phyloP scores from a whole-genome alignment of 2,113 vertebrate species.

The Hippocampus comes region DNA sequence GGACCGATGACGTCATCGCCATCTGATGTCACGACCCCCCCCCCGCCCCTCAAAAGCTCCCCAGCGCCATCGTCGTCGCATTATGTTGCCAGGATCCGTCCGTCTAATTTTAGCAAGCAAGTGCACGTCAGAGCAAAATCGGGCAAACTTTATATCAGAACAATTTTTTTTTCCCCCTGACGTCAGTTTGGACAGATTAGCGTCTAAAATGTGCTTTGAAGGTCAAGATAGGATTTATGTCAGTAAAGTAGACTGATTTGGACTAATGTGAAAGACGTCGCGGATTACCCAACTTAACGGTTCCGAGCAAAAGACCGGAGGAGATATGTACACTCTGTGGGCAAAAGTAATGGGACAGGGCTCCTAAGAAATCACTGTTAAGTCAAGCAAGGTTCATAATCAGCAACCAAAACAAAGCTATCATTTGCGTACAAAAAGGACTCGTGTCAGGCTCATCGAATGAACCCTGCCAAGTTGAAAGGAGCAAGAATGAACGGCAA shows the following conservation, averaged over 20 bases:
- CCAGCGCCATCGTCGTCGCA: constrained; percentile 30
- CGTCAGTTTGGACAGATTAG: constrained; percentile 5
- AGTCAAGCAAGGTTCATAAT: no score
- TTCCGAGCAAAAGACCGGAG: not conserved
- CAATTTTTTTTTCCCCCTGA: not conserved
- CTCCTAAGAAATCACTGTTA: not conserved
- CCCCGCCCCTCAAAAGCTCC: not conserved
- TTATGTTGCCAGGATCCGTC: constrained; percentile 26
- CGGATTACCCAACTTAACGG: not conserved
- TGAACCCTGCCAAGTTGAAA: no score
- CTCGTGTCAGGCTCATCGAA: no score
- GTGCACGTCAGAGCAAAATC: constrained; percentile 5
- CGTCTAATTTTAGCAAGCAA: constrained; percentile 48
- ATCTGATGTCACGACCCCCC: constrained; percentile 36
- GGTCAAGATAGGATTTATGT: constrained; percentile 10
- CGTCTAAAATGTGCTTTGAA: constrained; percentile 1
- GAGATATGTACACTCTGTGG: not conserved
- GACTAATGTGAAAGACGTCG: not conserved
- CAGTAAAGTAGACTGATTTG: not conserved
- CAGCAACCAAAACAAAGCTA: no score
- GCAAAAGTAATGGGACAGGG: not conserved
- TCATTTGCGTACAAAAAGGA: no score
- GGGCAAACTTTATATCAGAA: not conserved
- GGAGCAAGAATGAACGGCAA: no score
- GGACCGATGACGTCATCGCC: constrained; percentile 34